Evolutionary conservation across 2,113 vertebrate species (phyloP).

Genomic region (Esox niger): DNA sequence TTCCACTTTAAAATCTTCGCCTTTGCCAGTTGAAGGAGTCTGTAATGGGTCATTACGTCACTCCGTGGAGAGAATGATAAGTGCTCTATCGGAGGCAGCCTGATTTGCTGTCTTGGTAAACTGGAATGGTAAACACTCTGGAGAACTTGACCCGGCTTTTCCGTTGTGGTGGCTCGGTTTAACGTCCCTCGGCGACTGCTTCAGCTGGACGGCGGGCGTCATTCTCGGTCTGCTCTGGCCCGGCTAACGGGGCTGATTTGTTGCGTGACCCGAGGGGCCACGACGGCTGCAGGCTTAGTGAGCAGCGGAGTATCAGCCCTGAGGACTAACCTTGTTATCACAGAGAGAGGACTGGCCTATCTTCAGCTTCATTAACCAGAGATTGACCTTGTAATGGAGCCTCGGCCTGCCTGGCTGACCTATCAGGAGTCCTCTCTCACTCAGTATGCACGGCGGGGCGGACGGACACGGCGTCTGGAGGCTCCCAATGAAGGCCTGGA

Average conservation of each 20-base stretch:
- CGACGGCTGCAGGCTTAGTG: slow-evolving; percentile 18
- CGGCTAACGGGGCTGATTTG: slow-evolving; percentile 1
- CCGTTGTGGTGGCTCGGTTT: background rate
- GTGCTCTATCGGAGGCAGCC: background rate
- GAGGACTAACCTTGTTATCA: slow-evolving; percentile 48
- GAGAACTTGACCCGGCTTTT: background rate
- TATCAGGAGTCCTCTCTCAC: slow-evolving; percentile 19
- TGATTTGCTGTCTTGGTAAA: no score
- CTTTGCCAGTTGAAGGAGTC: background rate
- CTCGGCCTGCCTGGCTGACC: slow-evolving; percentile 23
- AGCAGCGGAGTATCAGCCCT: slow-evolving; percentile 25
- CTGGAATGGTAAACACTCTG: background rate
- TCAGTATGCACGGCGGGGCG: slow-evolving; percentile 7
- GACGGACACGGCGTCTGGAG: background rate
- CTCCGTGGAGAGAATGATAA: background rate
- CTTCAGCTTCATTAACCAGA: slow-evolving; percentile 53
- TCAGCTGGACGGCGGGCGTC: background rate
- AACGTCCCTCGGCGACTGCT: background rate
- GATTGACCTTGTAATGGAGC: slow-evolving; percentile 43
- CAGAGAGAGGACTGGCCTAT: slow-evolving; percentile 27
- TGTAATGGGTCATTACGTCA: background rate
- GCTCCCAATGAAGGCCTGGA: background rate
- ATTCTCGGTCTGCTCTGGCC: background rate
- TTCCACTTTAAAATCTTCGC: background rate
- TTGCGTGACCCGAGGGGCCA: slow-evolving; percentile 9